These are phyloP conservation scores for Aspidoscelis tigris DNA, from an alignment of 2,113 vertebrate species.

Conservation along the genomic window DNA sequence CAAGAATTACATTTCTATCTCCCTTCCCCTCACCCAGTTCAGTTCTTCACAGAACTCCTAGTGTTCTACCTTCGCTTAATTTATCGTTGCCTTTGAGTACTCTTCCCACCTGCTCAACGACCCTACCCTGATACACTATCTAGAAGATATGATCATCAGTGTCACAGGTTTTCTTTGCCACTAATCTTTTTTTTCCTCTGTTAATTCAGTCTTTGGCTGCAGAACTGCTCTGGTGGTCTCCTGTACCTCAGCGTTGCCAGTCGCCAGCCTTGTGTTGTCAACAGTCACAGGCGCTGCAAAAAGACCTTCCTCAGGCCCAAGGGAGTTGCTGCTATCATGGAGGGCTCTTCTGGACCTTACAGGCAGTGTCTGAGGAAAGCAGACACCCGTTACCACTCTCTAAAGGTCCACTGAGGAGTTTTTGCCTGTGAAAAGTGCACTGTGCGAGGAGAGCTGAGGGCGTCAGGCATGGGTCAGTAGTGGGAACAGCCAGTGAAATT, in stretches of 20 bases:
- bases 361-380: not conserved
- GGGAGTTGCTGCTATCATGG: not conserved
- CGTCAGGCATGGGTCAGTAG: not conserved
- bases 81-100: not conserved
- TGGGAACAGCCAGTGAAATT: not conserved
- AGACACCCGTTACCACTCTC: not conserved
- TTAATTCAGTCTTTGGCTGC: constrained; percentile 16
- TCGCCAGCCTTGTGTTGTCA: not conserved
- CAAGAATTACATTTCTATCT: too few species aligned
- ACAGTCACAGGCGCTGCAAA: not conserved
- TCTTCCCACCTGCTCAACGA: not conserved
- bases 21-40: not conserved
- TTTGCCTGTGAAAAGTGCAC: not conserved
- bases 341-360: constrained; percentile 4
- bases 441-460: not conserved
- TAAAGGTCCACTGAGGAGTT: not conserved
- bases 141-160: not conserved
- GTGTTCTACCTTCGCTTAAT: not conserved
- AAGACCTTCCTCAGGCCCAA: not conserved
- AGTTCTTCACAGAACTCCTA: not conserved
- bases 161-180: not conserved
- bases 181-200: constrained; percentile 3
- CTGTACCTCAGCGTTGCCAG: not conserved
- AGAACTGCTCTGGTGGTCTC: not conserved
- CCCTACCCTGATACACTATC: too few species aligned